Evolutionary conservation across 2,888 invertebrate species (phyloP).

Genomic region (Gerris lacustris): DNA sequence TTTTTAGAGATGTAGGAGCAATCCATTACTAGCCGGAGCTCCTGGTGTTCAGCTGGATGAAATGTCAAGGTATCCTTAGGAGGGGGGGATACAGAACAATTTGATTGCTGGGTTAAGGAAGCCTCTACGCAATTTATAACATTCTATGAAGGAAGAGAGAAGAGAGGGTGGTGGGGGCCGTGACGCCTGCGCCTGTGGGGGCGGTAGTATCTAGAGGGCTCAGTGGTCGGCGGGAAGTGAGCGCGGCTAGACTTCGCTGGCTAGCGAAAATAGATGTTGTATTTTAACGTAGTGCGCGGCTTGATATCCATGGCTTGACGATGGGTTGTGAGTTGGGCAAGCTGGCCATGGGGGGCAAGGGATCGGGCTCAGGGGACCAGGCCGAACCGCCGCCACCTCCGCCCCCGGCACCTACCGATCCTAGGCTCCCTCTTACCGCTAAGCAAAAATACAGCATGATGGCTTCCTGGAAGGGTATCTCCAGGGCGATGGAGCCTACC

Average conservation of each 20-base stretch:
- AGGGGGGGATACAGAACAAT: background rate
- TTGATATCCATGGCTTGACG: background rate
- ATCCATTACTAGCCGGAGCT: background rate
- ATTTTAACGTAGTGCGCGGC: background rate
- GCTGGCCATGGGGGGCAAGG: slow-evolving; percentile 45
- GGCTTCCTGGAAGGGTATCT: slow-evolving; percentile 84
- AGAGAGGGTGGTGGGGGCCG: background rate
- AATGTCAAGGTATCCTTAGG: background rate
- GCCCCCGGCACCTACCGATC: slow-evolving; percentile 59
- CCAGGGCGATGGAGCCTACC: slow-evolving; percentile 75
- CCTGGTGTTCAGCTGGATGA: background rate
- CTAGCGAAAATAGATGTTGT: background rate
- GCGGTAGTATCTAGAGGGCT: background rate
- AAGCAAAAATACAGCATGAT: slow-evolving; percentile 78
- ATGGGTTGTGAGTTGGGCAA: slow-evolving; percentile 73
- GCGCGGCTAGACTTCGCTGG: background rate
- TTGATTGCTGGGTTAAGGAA: slow-evolving; percentile 2
- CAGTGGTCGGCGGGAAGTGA: background rate
- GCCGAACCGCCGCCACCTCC: slow-evolving; percentile 47
- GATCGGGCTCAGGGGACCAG: slow-evolving; percentile 37
- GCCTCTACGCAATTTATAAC: background rate
- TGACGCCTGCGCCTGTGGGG: background rate
- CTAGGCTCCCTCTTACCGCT: slow-evolving; percentile 67
- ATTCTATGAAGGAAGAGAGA: background rate
- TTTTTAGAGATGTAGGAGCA: background rate